Evolutionary conservation across 2,888 invertebrate genomes (phyloP).

Genomic region (Orthosia gothica): DNA sequence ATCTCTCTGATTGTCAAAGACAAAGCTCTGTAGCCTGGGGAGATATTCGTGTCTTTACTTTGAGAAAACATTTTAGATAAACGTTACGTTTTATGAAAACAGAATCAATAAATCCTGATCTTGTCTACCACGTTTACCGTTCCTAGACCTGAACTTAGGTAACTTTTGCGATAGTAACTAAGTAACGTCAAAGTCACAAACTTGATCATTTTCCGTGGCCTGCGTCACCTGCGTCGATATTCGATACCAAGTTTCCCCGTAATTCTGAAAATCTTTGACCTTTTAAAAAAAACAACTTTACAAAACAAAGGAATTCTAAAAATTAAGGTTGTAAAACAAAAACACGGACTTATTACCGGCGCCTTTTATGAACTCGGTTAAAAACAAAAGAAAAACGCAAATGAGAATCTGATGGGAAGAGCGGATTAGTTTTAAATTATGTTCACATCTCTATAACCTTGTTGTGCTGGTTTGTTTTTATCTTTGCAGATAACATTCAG

Average conservation of each 20-base stretch:
- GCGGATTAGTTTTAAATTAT: conserved; percentile 5
- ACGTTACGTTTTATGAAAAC: not conserved
- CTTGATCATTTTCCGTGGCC: not conserved
- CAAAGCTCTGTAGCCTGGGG: not conserved
- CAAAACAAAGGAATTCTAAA: not conserved
- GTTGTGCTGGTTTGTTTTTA: conserved; percentile 7
- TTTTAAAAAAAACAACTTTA: not conserved
- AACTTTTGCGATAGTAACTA: conserved; percentile 1
- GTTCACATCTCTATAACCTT: not conserved
- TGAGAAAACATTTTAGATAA: not conserved
- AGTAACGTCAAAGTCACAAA: not conserved
- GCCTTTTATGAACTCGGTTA: not conserved
- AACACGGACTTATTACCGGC: not conserved
- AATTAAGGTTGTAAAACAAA: not conserved
- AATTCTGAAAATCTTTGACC: conserved; percentile 3
- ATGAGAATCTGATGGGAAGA: not conserved
- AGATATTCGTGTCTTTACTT: not conserved
- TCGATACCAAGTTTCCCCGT: not conserved
- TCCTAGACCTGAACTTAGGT: not conserved
- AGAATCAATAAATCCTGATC: not conserved
- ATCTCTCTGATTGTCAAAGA: conserved; percentile 15
- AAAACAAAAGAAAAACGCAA: not conserved
- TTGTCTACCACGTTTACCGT: not conserved
- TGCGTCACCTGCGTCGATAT: not conserved
- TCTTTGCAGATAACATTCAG: not conserved